Percentiles rank a stretch among this genome's conserved stretches.
Conservation (phyloP, 2,113 vertebrate species). For the Addax nasomaculatus region DNA sequence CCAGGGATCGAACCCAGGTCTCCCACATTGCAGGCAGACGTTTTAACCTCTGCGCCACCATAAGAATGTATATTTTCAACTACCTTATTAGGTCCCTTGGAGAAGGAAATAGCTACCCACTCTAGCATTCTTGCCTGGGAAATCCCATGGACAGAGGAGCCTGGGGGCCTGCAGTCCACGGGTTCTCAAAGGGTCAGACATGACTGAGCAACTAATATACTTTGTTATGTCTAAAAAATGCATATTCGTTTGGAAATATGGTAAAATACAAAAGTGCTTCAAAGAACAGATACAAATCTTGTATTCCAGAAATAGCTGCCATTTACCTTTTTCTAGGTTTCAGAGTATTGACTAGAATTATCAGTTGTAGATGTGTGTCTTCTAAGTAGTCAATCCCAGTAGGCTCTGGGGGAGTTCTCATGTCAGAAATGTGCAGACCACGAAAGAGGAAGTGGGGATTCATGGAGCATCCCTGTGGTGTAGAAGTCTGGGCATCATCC, state of each 20-base stretch:
- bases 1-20: too few relatives aligned
- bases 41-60: too few relatives aligned
- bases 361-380: not conserved
- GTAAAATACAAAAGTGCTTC: not conserved
- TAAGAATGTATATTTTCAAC: not conserved
- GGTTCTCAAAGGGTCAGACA: not conserved
- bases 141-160: not conserved
- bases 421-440: not conserved
- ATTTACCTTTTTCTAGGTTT: not conserved
- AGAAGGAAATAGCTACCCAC: not conserved
- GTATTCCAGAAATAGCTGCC: not conserved
- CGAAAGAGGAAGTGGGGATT: not conserved
- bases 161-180: not conserved
- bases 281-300: not conserved
- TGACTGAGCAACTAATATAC: not conserved
- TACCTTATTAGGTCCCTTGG: not conserved
- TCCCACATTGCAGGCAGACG: too few relatives aligned
- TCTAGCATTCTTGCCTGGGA: not conserved
- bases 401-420: not conserved
- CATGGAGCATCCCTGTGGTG: not conserved
- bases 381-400: not conserved
- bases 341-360: not conserved
- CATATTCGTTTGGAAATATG: not conserved
- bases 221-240: not conserved
- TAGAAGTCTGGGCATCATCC: not conserved